phyloP scores from a whole-genome alignment of 2,888 invertebrate genomes.

The Apamea anceps region DNA sequence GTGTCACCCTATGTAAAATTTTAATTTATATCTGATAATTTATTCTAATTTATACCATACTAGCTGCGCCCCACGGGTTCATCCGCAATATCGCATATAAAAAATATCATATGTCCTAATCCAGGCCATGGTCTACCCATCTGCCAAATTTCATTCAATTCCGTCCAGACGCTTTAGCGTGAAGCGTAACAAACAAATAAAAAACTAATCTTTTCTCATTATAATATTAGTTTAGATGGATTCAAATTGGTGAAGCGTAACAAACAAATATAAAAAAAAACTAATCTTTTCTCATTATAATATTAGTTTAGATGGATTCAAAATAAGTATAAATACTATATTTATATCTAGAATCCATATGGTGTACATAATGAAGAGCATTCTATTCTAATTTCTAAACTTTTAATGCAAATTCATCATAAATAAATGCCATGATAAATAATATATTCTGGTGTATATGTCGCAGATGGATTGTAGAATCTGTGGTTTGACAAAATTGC shows the following conservation, averaged over 20 bases:
- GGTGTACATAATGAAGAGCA: background rate
- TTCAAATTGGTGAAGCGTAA: background rate
- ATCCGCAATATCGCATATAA: background rate
- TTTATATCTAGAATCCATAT: background rate
- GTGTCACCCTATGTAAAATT: background rate
- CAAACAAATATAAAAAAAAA: background rate
- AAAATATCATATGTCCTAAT: background rate
- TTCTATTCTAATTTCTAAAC: background rate
- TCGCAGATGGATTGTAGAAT: too few species aligned
- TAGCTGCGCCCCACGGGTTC: background rate
- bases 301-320: background rate
- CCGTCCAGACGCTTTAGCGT: background rate
- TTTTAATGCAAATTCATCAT: background rate
- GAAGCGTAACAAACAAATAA: background rate
- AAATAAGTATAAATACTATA: background rate
- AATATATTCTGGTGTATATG: constrained; percentile 10
- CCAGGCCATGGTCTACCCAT: background rate
- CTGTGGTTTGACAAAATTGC: too few species aligned
- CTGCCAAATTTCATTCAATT: background rate
- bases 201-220: too few species aligned
- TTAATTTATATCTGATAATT: background rate
- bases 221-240: background rate
- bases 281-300: too few species aligned
- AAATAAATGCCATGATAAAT: background rate
- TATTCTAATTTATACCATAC: background rate